phyloP scores from a whole-genome alignment of 2,113 vertebrate species.

The Cyanistes caeruleus region DNA sequence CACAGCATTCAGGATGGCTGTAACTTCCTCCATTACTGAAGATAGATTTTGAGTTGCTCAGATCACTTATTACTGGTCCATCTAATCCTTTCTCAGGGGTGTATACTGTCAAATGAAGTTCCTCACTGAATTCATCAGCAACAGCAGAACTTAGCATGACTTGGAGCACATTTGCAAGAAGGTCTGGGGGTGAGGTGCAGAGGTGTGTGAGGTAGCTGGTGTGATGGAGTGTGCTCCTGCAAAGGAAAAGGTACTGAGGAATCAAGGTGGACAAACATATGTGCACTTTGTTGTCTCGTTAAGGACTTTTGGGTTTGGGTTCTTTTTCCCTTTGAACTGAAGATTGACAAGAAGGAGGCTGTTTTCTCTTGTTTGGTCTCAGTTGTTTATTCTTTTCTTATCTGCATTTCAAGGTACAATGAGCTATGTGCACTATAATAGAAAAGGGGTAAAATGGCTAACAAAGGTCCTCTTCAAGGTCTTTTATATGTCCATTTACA shows the following conservation, averaged over 20 bases:
- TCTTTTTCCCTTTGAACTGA: no score
- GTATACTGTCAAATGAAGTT: neutral
- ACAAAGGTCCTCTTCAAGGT: no score
- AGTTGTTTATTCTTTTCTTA: no score
- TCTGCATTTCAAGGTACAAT: no score
- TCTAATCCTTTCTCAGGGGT: neutral
- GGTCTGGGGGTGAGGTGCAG: neutral
- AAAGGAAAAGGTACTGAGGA: neutral
- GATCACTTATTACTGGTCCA: neutral
- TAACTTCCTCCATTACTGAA: neutral
- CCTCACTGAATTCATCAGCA: neutral
- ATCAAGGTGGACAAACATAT: neutral
- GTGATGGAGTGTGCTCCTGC: neutral
- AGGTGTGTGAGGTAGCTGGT: neutral
- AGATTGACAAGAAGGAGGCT: no score
- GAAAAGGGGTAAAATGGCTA: no score
- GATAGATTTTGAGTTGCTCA: neutral
- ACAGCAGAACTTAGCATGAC: neutral
- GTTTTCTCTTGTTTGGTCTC: no score
- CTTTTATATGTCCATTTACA: no score
- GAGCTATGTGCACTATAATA: no score
- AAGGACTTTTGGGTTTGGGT: no score
- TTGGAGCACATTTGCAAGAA: neutral
- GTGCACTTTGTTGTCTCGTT: neutral
- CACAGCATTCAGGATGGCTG: neutral